These are phyloP conservation scores for Nannoperca australis DNA, from an alignment of 2,797 vertebrate species.

Conservation along the genomic window DNA sequence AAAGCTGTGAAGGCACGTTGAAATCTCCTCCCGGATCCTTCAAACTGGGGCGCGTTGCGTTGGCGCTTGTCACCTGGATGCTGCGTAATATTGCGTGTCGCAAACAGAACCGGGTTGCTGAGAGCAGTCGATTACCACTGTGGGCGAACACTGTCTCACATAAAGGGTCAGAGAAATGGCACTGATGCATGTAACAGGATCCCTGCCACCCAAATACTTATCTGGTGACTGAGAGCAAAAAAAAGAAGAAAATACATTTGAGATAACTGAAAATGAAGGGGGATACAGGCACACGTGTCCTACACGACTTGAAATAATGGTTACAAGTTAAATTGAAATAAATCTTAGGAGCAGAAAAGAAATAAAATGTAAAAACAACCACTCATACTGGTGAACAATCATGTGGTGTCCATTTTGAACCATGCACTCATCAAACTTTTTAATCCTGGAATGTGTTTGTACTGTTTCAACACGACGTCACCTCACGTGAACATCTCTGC, in stretches of 20 bases:
- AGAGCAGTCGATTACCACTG: constrained; percentile 9
- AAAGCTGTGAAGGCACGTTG: constrained; percentile 81
- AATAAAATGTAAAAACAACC: not conserved
- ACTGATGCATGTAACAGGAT: constrained; percentile 20
- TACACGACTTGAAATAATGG: not conserved
- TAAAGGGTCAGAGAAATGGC: constrained; percentile 16
- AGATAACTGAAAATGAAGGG: not conserved
- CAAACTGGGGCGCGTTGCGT: constrained; percentile 56
- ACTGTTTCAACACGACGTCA: constrained; percentile 1
- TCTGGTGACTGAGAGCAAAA: constrained; percentile 17
- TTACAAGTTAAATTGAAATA: not conserved
- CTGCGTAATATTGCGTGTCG: constrained; percentile 29
- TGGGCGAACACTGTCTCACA: constrained; percentile 29
- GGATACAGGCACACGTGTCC: constrained; percentile 30
- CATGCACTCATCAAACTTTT: constrained; percentile 11
- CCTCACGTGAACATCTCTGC: constrained; percentile 9
- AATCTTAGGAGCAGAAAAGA: not conserved
- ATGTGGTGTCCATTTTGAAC: constrained; percentile 13
- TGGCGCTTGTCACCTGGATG: constrained; percentile 53
- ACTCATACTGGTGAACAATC: constrained; percentile 8
- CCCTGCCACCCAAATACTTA: constrained; percentile 30
- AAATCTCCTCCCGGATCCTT: constrained; percentile 72
- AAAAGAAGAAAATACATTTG: no score
- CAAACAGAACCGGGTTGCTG: not conserved
- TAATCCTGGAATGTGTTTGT: constrained; percentile 49